phyloP scores from a whole-genome alignment of 1,140 invertebrate genomes.

The Agraylea sexmaculata region DNA sequence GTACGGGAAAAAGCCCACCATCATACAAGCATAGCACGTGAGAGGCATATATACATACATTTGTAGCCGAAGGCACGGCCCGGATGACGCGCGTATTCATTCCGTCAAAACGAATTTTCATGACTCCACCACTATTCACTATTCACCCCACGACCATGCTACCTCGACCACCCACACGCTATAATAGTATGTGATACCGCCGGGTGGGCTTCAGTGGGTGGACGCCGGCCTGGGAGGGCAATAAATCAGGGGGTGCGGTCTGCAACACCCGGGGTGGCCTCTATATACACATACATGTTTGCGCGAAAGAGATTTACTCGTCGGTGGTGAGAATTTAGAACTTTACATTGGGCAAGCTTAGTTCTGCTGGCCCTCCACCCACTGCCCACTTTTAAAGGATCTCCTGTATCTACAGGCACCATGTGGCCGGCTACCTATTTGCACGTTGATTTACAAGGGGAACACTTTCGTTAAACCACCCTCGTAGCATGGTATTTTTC shows the following conservation, averaged over 20 bases:
- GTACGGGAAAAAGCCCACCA: too few relatives aligned
- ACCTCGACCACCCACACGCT: too few relatives aligned
- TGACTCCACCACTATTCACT: constrained; percentile 1
- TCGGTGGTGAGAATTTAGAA: constrained; percentile 15
- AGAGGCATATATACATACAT: too few relatives aligned
- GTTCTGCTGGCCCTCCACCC: neutral
- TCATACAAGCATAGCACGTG: too few relatives aligned
- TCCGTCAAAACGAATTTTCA: constrained; percentile 12
- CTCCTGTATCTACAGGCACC: too few relatives aligned
- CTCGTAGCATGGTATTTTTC: too few relatives aligned
- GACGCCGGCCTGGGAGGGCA: constrained; percentile 11
- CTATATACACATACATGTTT: constrained; percentile 2
- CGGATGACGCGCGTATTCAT: too few relatives aligned
- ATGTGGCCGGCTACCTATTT: too few relatives aligned
- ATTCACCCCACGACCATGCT: neutral
- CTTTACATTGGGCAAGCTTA: constrained; percentile 7
- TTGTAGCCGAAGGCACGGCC: too few relatives aligned
- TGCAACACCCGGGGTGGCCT: constrained; percentile 4
- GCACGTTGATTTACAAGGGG: too few relatives aligned
- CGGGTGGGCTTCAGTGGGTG: neutral
- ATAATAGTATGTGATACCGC: neutral
- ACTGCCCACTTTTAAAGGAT: too few relatives aligned
- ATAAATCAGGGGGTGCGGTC: constrained; percentile 21
- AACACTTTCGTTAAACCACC: too few relatives aligned
- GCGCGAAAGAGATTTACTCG: constrained; percentile 19